Evolutionary conservation across 1,140 invertebrate genomes (phyloP), one percentile per base, ranked within the genome.

Genomic region (Sesamia nonagrioides): DNA sequence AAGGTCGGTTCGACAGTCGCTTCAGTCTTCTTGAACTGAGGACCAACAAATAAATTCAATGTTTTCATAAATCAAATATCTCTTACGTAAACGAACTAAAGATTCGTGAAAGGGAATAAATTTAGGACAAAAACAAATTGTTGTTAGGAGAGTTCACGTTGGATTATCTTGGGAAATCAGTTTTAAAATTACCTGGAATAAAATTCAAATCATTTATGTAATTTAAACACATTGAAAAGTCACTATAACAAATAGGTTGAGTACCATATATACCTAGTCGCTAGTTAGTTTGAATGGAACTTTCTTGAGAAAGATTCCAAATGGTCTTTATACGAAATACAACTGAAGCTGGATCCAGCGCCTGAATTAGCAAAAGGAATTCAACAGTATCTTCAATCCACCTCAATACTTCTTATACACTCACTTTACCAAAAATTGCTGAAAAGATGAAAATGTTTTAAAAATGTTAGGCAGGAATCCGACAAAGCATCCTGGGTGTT

Each of bases 381-480:
- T 42, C n/a, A 18, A 42, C 17, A 66, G 45, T 48, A 45, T 18
- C 18, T 40, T 3, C 40, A n/a, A 40, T 40, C 7, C 15, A 61
- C 8, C 13, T 11, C 33, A 42, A 42, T 9, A 42, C 61, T 42
- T 9, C 37, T 42, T 42, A 66, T 17, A 68, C 37, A 21, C 6
- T 68, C 40, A 68, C 40, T n/a, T 35, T 27, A 35, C n/a, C 27
- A 63, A n/a, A 68, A 21, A 68, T 37, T 6, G 17, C 18, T 48
- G 11, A 45, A 68, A 68, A 45, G 40, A 68, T 45, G 63, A 40
- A 63, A 68, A 48, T 68, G 45, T 68, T 45, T 17, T 42, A 45
- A 45, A 42, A 68, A 68, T 40, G 63, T 68, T 68, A 48, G 35
- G 60, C 37, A 35, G 63, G 18, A 42, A 21, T 27, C 63, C 63